Base-by-base conservation (phyloP, 2,888 invertebrate genomes). In the Sepiola atlantica region DNA sequence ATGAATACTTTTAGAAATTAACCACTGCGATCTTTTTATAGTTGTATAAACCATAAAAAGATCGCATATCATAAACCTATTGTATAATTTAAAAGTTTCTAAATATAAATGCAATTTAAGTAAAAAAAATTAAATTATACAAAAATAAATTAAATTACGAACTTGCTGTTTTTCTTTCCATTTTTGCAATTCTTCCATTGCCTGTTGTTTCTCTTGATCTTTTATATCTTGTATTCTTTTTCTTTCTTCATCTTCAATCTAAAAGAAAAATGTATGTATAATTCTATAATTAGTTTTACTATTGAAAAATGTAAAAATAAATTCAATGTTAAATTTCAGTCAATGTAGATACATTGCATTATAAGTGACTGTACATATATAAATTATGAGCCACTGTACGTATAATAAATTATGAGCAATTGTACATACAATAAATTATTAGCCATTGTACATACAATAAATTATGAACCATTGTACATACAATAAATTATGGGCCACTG, bases 181-280 rank as follows among this genome's bases (percentile, higher is more conserved):
- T 94, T 98, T 97, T 96, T 98, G 98, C 91, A 98, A 97, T 95
- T 98, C 98, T 0, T 98, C 97, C 97, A 98, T 98, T 6, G 98
- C 98, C 96, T 98, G 98, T 93, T 97, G 97, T 95, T 98, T 98
- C 96, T 98, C 98, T 0, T 97, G 96, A 95, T 98, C 98, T 96
- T 98, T 98, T 93, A 98, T 98, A 0, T 97, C 97, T 94, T 98
- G 98, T 97, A 98, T 98, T 95, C 98, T 96, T 91, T 98, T 97
- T 95, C 98, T 98, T 93, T 98, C 98, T 95, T 97, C 97, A 0
- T 98, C 97, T 95, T 98, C 98, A 28, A 97, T 95, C 97, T 97
- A 94, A 18, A 94, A 94, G 94, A 90, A 77, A 32, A 28, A 12
- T 28, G 4, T n/a, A 77, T 77, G 4, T n/a, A 77, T 21, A n/a